These are phyloP conservation scores for Ascaphus truei DNA, from an alignment of 2,113 vertebrate genomes.

Conservation along the genomic window DNA sequence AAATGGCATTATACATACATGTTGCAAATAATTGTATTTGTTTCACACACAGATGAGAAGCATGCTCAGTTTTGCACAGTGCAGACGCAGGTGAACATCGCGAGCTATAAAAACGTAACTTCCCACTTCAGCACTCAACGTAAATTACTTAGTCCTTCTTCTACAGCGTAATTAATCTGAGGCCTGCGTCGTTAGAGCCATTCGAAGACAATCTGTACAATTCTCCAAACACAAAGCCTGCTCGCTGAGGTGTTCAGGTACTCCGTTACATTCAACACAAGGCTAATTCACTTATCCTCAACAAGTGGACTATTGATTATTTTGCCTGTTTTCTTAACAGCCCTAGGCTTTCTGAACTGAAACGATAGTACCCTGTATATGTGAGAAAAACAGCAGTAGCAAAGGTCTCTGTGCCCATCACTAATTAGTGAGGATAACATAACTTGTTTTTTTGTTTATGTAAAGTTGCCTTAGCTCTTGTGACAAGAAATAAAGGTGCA, in stretches of 20 bases:
- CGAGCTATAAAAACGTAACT: slow-evolving; percentile 35
- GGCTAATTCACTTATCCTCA: slow-evolving; percentile 70
- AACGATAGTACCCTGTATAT: slow-evolving; percentile 45
- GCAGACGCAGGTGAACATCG: not conserved
- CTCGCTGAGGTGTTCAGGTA: slow-evolving; percentile 63
- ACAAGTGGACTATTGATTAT: slow-evolving; percentile 78
- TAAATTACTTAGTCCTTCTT: slow-evolving; percentile 39
- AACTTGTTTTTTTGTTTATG: not conserved
- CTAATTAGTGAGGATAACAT: slow-evolving; percentile 36
- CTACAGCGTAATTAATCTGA: slow-evolving; percentile 44
- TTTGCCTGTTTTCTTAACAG: slow-evolving; percentile 65
- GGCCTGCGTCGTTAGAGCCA: slow-evolving; percentile 25
- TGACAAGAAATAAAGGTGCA: too few species aligned
- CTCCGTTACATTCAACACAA: slow-evolving; percentile 68
- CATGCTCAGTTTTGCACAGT: not conserved
- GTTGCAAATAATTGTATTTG: not conserved
- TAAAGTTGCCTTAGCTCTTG: too few species aligned
- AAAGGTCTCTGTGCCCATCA: slow-evolving; percentile 48
- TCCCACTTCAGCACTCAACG: slow-evolving; percentile 25
- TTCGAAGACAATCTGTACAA: slow-evolving; percentile 48
- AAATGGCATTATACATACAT: too few species aligned
- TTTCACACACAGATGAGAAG: slow-evolving; percentile 8
- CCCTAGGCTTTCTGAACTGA: slow-evolving; percentile 61
- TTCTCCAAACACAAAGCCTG: slow-evolving; percentile 57
- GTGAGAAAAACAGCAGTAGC: slow-evolving; percentile 26